Base-by-base conservation (phyloP, 2,888 invertebrate genomes). In the Cerceris rybyensis region DNA sequence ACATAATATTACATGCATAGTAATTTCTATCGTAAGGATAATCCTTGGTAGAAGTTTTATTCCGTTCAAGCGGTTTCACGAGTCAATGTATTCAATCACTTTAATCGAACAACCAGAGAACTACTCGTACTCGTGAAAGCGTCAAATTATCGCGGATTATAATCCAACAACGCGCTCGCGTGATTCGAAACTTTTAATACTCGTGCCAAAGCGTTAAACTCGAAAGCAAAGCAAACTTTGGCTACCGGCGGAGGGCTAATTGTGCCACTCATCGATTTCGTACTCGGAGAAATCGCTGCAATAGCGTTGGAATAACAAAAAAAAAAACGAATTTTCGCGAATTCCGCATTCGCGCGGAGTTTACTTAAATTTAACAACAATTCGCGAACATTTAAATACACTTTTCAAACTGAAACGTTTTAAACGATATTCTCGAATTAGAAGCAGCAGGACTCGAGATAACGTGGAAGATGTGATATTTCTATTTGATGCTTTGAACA, bases 211-310 rank as follows among this genome's bases (percentile, higher is more conserved):
- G 78, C 78, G 82, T 78, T 80, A 70, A 80, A 69, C 83, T 83
- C 70, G 78, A 79, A 82, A 83, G 84, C 84, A 84, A 82, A 82
- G 76, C 75, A 84, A 84, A 84, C 84, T 84, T 84, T 50, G 55
- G 55, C 78, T 54, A 59, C 60, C 71, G 64, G 17, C 76, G 77
- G 28, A 28, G 28, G 28, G 28, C 28, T 84, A 84, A 84, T 84
- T 78, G 82, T 72, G 73, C 54, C 75, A 60, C 75, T 80, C 84
- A 75, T 77, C 73, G 69, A 81, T 81, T 75, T 78, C 70, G 67
- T 82, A 69, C 72, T 50, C 63, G 46, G 75, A 61, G 64, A 70
- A 78, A 82, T 81, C 76, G 81, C 72, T 74, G 69, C 59, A 60
- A 64, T 67, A 16, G 58, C 41, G 55, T 54, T 16, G n/a, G 52